These are phyloP conservation scores for Australoheros scitulus DNA, from an alignment of 2,113 vertebrate species.

Conservation along the genomic window DNA sequence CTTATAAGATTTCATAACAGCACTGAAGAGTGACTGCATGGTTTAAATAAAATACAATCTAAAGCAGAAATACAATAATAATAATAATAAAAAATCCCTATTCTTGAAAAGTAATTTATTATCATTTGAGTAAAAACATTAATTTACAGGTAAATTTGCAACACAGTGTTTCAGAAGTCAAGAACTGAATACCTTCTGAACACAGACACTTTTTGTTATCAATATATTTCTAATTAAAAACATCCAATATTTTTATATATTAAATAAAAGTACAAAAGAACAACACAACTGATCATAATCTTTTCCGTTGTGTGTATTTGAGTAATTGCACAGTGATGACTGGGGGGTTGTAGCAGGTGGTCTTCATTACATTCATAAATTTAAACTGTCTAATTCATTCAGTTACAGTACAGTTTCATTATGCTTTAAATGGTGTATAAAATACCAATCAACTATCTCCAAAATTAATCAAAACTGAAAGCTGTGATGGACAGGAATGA, in stretches of 20 bases:
- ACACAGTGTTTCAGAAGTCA: neutral
- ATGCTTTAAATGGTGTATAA: neutral
- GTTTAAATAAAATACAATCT: neutral
- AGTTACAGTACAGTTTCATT: neutral
- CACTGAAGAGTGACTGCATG: neutral
- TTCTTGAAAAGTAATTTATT: neutral
- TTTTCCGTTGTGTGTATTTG: neutral
- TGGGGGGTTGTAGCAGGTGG: neutral
- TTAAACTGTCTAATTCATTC: neutral
- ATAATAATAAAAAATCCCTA: neutral
- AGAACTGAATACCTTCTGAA: neutral
- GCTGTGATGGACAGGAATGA: neutral
- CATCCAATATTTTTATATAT: neutral
- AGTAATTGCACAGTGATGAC: neutral
- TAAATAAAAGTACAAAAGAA: neutral
- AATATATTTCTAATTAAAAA: neutral
- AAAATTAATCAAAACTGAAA: neutral
- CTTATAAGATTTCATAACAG: neutral
- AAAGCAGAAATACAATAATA: neutral
- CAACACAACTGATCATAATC: neutral
- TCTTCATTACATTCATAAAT: neutral
- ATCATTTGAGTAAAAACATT: neutral
- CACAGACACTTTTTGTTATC: neutral
- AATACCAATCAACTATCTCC: neutral
- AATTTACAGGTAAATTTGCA: no score